phyloP scores from a whole-genome alignment of 23 tunicate genomes.

The Ciona savignyi region DNA sequence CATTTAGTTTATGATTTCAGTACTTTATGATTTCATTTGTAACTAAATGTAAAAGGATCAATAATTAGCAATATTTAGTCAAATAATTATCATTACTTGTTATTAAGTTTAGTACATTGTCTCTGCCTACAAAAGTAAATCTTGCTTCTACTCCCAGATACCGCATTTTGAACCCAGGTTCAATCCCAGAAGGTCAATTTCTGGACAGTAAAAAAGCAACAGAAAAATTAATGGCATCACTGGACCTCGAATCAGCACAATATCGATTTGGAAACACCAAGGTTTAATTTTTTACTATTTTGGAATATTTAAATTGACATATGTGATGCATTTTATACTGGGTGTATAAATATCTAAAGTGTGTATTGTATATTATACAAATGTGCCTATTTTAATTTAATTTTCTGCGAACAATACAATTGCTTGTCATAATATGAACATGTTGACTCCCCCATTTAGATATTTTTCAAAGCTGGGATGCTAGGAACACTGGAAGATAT shows the following conservation, averaged over 20 bases:
- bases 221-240: constrained; percentile 71
- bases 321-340: too few relatives aligned
- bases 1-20: too few relatives aligned
- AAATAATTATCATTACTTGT: too few relatives aligned
- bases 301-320: background rate
- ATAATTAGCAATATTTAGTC: too few relatives aligned
- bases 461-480: constrained; percentile 99
- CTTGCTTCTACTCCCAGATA: constrained; percentile 34
- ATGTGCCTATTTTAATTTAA: too few relatives aligned
- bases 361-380: too few relatives aligned
- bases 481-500: constrained; percentile 86
- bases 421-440: background rate
- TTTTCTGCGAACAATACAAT: too few relatives aligned
- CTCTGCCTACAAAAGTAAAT: too few relatives aligned
- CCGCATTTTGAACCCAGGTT: constrained; percentile 80
- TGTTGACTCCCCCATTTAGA: constrained; percentile 18
- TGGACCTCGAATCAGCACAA: constrained; percentile 76
- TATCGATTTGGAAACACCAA: constrained; percentile 93
- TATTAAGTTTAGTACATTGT: too few relatives aligned
- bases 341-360: too few relatives aligned
- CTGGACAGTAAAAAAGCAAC: constrained; percentile 97
- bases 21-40: too few relatives aligned
- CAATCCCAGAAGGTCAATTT: constrained; percentile 92
- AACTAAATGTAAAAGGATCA: too few relatives aligned
- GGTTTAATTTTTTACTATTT: constrained; percentile 19